A percentile compares a stretch with the other conserved stretches of the same genome.
phyloP scores from a whole-genome alignment of 2,797 vertebrate species.

The Enteromius viviparus region DNA sequence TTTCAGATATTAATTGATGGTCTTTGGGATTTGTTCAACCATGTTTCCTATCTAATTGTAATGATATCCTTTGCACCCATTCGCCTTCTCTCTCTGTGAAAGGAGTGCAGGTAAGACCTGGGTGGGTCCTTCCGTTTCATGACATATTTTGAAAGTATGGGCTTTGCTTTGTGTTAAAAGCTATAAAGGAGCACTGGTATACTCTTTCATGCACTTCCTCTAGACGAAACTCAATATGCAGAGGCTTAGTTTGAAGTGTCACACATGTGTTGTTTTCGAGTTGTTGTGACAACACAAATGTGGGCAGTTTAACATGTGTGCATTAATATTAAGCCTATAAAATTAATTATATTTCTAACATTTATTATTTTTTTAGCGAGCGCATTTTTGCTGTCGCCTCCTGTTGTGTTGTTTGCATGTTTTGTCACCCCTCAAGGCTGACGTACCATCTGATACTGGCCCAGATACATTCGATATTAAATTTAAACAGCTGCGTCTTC shows the following conservation, averaged over 20 bases:
- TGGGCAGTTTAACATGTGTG: background rate
- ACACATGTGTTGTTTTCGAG: constrained; percentile 57
- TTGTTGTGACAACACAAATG: constrained; percentile 58
- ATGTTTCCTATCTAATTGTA: constrained; percentile 78
- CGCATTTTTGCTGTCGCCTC: constrained; percentile 35
- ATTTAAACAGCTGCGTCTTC: constrained; percentile 46
- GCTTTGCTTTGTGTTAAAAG: constrained; percentile 76
- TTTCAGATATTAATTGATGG: constrained; percentile 75
- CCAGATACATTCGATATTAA: constrained; percentile 53
- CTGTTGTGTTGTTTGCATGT: constrained; percentile 44
- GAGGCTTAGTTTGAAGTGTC: constrained; percentile 64
- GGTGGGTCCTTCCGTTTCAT: constrained; percentile 81
- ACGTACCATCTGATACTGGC: constrained; percentile 44
- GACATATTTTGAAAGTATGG: constrained; percentile 77
- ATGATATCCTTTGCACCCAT: constrained; percentile 78
- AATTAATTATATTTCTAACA: background rate
- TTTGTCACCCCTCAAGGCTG: constrained; percentile 36
- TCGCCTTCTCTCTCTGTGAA: constrained; percentile 64
- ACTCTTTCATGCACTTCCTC: constrained; percentile 74
- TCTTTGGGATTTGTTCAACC: constrained; percentile 77
- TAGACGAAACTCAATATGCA: constrained; percentile 68
- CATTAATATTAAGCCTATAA: background rate
- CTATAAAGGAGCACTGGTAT: constrained; percentile 73
- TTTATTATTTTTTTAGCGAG: constrained; percentile 3
- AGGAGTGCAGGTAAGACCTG: constrained; percentile 76